A percentile compares a stretch with the other conserved stretches of the same genome.
Evolutionary conservation across 1,140 invertebrate genomes (phyloP).

Genomic region (Triops cancriformis): DNA sequence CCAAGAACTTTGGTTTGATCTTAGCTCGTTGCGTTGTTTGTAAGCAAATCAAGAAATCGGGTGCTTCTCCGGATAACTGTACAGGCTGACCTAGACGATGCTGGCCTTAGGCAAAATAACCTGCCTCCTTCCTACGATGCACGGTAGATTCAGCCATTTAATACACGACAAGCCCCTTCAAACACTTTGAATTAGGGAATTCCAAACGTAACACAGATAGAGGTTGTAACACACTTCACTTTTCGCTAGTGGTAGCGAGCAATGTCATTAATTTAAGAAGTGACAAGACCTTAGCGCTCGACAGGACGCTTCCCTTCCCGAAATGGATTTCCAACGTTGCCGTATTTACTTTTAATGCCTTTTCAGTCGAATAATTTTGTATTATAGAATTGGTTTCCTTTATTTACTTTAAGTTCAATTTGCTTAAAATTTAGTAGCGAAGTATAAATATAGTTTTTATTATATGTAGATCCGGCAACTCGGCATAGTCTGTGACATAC

Average conservation of each 20-base stretch:
- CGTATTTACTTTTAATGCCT: background rate
- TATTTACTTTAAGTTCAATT: background rate
- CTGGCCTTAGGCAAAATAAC: background rate
- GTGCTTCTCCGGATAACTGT: background rate
- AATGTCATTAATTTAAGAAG: background rate
- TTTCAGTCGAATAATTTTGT: background rate
- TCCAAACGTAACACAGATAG: background rate
- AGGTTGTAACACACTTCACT: background rate
- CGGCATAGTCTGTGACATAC: no score
- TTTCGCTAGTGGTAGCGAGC: background rate
- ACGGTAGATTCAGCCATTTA: background rate
- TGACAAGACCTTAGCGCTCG: background rate
- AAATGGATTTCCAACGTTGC: conserved; percentile 5
- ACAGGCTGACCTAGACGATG: background rate
- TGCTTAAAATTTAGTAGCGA: background rate
- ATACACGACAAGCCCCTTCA: background rate
- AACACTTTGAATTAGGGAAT: background rate
- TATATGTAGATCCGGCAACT: no score
- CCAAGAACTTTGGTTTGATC: background rate
- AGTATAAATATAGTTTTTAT: no score
- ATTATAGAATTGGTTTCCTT: background rate
- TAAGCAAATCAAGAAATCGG: background rate
- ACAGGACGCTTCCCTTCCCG: conserved; percentile 11
- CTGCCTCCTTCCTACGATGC: background rate
- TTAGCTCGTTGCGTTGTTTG: background rate